phyloP scores from a whole-genome alignment of 2,888 invertebrate genomes.

The Teleiodes luculella region DNA sequence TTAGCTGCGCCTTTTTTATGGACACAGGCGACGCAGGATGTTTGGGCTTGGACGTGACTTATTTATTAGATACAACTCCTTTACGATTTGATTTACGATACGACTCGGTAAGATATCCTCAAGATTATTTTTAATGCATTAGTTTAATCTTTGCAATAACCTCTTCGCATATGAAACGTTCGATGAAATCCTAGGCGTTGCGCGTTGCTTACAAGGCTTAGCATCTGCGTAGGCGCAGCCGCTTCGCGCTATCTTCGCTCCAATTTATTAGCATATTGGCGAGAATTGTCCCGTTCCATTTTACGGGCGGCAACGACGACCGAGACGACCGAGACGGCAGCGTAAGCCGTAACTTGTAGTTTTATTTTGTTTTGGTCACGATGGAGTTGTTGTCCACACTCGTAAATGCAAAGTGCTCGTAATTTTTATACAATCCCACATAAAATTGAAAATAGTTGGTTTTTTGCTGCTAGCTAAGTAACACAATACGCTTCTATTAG shows the following conservation, averaged over 20 bases:
- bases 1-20: slow-evolving; percentile 62
- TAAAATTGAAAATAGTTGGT: not conserved
- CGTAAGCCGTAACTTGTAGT: slow-evolving; percentile 37
- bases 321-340: too few species aligned
- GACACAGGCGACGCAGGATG: slow-evolving; percentile 50
- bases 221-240: slow-evolving; percentile 30
- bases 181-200: too few species aligned
- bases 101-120: too few species aligned
- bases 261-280: slow-evolving; percentile 35
- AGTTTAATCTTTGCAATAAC: too few species aligned
- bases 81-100: slow-evolving; percentile 32
- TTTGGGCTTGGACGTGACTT: slow-evolving; percentile 55
- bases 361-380: slow-evolving; percentile 36
- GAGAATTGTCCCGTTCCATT: slow-evolving; percentile 47
- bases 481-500: slow-evolving; percentile 3
- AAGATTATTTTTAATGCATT: too few species aligned
- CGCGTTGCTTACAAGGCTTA: not conserved
- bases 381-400: slow-evolving; percentile 42
- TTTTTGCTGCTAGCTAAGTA: not conserved
- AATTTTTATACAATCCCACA: slow-evolving; percentile 3
- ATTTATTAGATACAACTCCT: slow-evolving; percentile 42
- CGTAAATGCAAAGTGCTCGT: slow-evolving; percentile 34
- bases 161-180: too few species aligned
- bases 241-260: slow-evolving; percentile 36
- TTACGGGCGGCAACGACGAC: slow-evolving; percentile 32